Conservation (phyloP, 1,140 invertebrate species). For the Drosophila miranda region DNA sequence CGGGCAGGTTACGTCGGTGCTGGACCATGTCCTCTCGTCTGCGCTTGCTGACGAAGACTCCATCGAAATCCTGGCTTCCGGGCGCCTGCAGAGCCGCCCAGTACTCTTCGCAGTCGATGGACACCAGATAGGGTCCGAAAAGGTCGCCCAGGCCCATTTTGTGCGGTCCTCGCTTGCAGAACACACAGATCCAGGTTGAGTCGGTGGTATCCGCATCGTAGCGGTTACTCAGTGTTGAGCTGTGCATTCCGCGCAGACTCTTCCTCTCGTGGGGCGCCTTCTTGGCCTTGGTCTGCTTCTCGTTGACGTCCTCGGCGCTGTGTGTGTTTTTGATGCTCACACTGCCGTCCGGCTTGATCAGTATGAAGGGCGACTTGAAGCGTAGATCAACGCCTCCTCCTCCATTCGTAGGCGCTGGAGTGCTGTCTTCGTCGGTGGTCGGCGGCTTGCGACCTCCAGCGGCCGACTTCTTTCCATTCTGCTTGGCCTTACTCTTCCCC, state of each 20-base stretch:
- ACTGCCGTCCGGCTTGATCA: conserved; percentile 71
- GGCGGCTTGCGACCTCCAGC: conserved; percentile 22
- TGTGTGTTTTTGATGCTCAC: conserved; percentile 75
- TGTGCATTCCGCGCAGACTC: conserved; percentile 87
- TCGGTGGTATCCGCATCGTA: conserved; percentile 92
- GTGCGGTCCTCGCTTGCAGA: conserved; percentile 94
- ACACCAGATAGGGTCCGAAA: conserved; percentile 95
- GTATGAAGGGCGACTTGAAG: conserved; percentile 77
- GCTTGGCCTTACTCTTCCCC: conserved; percentile 45
- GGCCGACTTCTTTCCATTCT: conserved; percentile 65
- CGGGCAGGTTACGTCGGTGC: conserved; percentile 60
- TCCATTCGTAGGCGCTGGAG: conserved; percentile 49
- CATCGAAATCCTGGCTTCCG: conserved; percentile 60
- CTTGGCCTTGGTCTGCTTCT: conserved; percentile 78
- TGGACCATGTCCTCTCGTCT: conserved; percentile 83
- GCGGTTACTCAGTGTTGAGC: conserved; percentile 90
- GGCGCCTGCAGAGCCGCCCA: conserved; percentile 59
- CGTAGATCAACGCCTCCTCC: conserved; percentile 58
- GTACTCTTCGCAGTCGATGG: conserved; percentile 85
- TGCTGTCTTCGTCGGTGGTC: conserved; percentile 65
- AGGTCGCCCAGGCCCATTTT: conserved; percentile 92
- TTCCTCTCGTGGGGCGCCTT: conserved; percentile 74
- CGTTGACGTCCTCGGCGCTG: conserved; percentile 76
- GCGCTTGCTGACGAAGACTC: conserved; percentile 68
- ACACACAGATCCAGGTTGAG: conserved; percentile 93